Percentiles rank a stretch among this genome's conserved stretches.
Conservation (phyloP, 2,888 invertebrate species). For the Lycocerus yunnanus region DNA sequence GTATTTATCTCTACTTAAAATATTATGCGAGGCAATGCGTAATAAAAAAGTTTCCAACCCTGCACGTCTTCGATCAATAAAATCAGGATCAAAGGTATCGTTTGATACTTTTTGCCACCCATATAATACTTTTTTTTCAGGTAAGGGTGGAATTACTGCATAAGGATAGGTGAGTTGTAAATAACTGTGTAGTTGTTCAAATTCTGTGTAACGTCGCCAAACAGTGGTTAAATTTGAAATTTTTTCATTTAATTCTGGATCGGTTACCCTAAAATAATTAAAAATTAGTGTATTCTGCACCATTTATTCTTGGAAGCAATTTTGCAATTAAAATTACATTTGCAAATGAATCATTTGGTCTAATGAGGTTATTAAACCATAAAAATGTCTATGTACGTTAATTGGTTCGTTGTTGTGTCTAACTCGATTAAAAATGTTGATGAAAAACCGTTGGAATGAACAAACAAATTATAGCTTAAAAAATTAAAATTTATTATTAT, state of each 20-base stretch:
- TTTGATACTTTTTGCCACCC: slow-evolving; percentile 78
- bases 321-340: background rate
- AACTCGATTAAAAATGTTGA: background rate
- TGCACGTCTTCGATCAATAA: slow-evolving; percentile 80
- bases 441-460: background rate
- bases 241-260: slow-evolving; percentile 63
- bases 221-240: slow-evolving; percentile 68
- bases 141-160: slow-evolving; percentile 78
- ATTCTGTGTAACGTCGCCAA: slow-evolving; percentile 84
- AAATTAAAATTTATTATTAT: background rate
- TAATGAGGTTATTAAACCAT: background rate
- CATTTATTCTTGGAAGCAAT: background rate
- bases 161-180: slow-evolving; percentile 79
- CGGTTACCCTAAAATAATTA: slow-evolving; percentile 63
- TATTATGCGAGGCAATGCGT: slow-evolving; percentile 75
- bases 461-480: background rate
- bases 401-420: background rate
- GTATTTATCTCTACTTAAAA: slow-evolving; percentile 74
- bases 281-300: background rate
- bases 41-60: slow-evolving; percentile 81
- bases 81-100: slow-evolving; percentile 83
- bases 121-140: slow-evolving; percentile 76
- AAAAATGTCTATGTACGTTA: background rate
- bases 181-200: slow-evolving; percentile 79
- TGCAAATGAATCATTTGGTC: background rate